Base-by-base conservation (phyloP, 2,888 invertebrate species). In the Nebria brevicollis region DNA sequence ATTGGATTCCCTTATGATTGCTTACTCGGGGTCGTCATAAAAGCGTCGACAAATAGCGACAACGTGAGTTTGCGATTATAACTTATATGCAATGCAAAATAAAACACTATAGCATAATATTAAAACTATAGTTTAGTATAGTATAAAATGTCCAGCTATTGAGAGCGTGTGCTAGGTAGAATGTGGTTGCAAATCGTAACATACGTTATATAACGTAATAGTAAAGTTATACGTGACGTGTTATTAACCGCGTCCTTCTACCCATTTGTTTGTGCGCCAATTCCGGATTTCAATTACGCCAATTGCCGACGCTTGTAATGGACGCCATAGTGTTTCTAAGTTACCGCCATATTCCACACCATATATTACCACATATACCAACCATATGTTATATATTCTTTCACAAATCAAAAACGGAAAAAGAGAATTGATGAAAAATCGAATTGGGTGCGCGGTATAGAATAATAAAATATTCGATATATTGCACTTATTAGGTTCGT, bases 201-300 rank as follows among this genome's bases (percentile, higher is more conserved):
- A 13, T 26, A 70, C 34, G 34, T 66, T 66, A 66, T n/a, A 15
- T 26, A 70, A 25, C 26, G 70, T 70, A 11, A 25, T 25, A 70
- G 15, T 34, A 41, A 41, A 73, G 73, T 73, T 73, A 73, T 73
- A 41, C 73, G 15, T 13, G 26, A 8, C n/a, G 42, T n/a, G 73
- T 73, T 73, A 73, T 73, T 73, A 73, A 73, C 73, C 73, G 34
- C 20, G 73, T 10, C 26, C 73, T 20, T 73, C 11, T 70, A 43
- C 11, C 73, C 73, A 43, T 73, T 73, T 41, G n/a, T 73, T 73
- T 73, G 73, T 13, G 41, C 73, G 73, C 73, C 73, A 73, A 43
- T 73, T 73, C 42, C 73, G 15, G 42, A 73, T 43, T 73, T 73
- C 73, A 73, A 73, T 73, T 73, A 73, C 73, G 73, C 43, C 73